These are phyloP conservation scores for Hiodon tergisus DNA, from an alignment of 2,113 vertebrate genomes.

Conservation along the genomic window DNA sequence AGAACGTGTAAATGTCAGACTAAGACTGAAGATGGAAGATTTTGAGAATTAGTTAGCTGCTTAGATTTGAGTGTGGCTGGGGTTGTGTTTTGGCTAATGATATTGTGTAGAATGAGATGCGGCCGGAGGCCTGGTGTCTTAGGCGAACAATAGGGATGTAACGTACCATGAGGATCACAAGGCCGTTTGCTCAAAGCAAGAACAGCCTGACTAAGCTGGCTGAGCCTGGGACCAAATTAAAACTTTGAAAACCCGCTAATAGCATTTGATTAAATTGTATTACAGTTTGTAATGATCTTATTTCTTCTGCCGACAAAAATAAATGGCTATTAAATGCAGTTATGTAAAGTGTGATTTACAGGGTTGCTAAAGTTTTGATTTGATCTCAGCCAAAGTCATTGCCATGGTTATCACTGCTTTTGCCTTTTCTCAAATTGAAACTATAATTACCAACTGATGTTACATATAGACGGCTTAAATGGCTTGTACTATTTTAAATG, in stretches of 20 bases:
- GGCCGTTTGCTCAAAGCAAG: not conserved
- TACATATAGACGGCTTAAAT: too few relatives aligned
- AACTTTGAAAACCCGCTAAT: not conserved
- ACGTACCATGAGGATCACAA: constrained; percentile 2
- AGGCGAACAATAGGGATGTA: not conserved
- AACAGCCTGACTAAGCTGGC: not conserved
- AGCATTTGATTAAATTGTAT: too few relatives aligned
- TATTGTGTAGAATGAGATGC: constrained; percentile 11
- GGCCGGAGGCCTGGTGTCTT: constrained; percentile 9
- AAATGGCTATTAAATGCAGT: too few relatives aligned
- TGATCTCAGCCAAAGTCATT: too few relatives aligned
- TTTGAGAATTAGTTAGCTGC: not conserved
- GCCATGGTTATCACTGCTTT: too few relatives aligned
- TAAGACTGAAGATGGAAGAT: not conserved
- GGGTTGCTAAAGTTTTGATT: too few relatives aligned
- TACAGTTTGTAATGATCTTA: too few relatives aligned
- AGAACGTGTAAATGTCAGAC: not conserved
- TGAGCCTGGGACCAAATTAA: not conserved
- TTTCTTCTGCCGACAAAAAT: too few relatives aligned
- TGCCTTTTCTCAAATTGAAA: too few relatives aligned
- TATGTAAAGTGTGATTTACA: too few relatives aligned
- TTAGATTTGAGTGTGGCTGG: not conserved
- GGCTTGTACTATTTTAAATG: too few relatives aligned
- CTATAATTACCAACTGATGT: too few relatives aligned
- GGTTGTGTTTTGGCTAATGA: constrained; percentile 7